Evolutionary conservation across 23 tunicate species (phyloP), one percentile per base, ranked within the genome.

Genomic region (Halocynthia roretzi): DNA sequence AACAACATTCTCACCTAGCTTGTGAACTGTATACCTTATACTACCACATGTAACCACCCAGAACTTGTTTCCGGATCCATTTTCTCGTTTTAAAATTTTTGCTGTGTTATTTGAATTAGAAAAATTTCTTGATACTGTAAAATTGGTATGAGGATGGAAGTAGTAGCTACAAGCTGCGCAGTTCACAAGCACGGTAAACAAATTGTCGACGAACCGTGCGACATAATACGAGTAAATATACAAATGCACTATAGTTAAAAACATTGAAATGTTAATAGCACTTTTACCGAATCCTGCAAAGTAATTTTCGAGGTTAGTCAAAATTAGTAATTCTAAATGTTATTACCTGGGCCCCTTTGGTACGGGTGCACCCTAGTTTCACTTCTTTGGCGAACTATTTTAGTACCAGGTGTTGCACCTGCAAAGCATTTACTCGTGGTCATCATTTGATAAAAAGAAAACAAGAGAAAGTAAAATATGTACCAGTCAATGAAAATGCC

Each of bases 261-360:
- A 58, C 17, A 15, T 2, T 58, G 5, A 65, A 40, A 40, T 65
- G 70, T 65, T 65, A 65, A 10, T 65, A 65, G 5, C 15, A 58
- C 17, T 58, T 58, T 58, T 58, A 14, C 15, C 63, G 63, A 58
- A 58, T 58, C 15, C 70, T 65, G 44, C 44, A 31, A 65, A 65
- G 22, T 15, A 10, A 65, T 65, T 65, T 5, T 20, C 5, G 9
- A 65, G 31, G 10, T 65, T 65, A 65, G 31, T 20, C 17, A 67
- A 67, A 67, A 67, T 11, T n/a, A n/a, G 17, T 67, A 15, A 70
- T 8, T 74, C 22, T 54, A 74, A 48, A 51, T 1, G 54, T 40
- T 21, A 91, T 92, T 92, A 92, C 98, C 98, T 92, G 98, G 85
- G 70, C 92, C 86, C 87, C 98, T 77, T 64, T 86, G 91, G 72